Percentiles rank a stretch among this genome's conserved stretches.
These are phyloP conservation scores for Rousettus leschenaultii DNA, from an alignment of 2,113 vertebrate species.

Conservation along the genomic window DNA sequence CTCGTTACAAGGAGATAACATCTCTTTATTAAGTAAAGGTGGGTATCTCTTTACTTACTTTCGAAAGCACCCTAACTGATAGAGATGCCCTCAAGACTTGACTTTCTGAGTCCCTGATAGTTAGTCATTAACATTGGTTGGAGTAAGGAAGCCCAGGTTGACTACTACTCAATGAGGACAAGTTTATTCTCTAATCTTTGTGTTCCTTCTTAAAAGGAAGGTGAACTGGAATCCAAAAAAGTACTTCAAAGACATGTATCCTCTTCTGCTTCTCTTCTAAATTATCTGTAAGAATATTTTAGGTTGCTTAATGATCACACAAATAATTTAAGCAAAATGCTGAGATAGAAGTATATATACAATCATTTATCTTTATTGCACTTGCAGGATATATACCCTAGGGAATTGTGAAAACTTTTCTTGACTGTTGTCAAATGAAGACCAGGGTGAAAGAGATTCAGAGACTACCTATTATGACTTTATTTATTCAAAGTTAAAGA, in stretches of 20 bases:
- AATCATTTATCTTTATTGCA: neutral
- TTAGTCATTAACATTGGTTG: neutral
- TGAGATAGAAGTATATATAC: neutral
- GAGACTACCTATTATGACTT: neutral
- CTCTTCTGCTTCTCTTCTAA: neutral
- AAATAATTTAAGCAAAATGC: neutral
- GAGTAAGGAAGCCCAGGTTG: neutral
- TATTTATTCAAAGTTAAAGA: neutral
- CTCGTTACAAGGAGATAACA: neutral
- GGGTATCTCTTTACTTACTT: neutral
- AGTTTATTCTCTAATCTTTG: neutral
- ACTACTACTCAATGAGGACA: neutral
- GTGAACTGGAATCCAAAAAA: neutral
- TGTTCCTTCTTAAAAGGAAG: neutral
- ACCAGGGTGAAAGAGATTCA: neutral
- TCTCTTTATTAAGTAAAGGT: neutral
- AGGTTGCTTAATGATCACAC: neutral
- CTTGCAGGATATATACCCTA: neutral
- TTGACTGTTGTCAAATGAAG: neutral
- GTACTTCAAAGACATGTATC: neutral
- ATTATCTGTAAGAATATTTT: conserved; percentile 7
- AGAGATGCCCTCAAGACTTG: neutral
- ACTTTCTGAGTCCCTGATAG: neutral
- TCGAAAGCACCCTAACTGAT: neutral
- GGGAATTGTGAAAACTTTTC: neutral